Percentiles rank a stretch among this genome's conserved stretches.
Conservation (phyloP, 2,113 vertebrate species). For the Apeltes quadracus region DNA sequence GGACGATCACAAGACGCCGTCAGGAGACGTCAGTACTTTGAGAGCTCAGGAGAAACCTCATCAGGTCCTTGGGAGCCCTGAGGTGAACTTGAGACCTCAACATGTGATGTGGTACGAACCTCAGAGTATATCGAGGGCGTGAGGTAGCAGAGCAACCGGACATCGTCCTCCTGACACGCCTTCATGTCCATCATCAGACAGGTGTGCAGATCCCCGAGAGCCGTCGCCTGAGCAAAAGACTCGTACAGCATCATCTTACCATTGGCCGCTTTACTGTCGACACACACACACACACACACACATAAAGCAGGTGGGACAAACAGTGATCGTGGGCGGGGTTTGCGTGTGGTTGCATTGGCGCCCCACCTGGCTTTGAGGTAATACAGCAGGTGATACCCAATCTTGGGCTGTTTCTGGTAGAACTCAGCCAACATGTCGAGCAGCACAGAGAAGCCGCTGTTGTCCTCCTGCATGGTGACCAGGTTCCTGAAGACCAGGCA, state of each 20-base stretch:
- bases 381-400: slow-evolving; percentile 95
- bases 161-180: slow-evolving; percentile 95
- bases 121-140: slow-evolving; percentile 89
- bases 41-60: not conserved
- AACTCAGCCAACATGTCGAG: slow-evolving; percentile 93
- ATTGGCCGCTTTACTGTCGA: slow-evolving; percentile 88
- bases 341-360: no score
- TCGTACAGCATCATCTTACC: slow-evolving; percentile 97
- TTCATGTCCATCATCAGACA: slow-evolving; percentile 99
- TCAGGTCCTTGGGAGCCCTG: no score
- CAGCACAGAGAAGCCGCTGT: slow-evolving; percentile 92
- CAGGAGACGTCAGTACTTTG: no score
- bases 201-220: slow-evolving; percentile 94
- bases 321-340: no score
- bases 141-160: slow-evolving; percentile 94
- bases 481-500: slow-evolving; percentile 97
- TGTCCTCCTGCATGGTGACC: slow-evolving; percentile 98
- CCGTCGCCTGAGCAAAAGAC: slow-evolving; percentile 95
- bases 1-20: not conserved
- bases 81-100: no score
- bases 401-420: slow-evolving; percentile 98
- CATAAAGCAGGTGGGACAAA: not conserved
- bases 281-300: slow-evolving; percentile 11
- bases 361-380: slow-evolving; percentile 93
- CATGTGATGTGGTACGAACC: slow-evolving; percentile 25